Conservation (phyloP, 2,797 vertebrate species). For the Thunnus albacares region DNA sequence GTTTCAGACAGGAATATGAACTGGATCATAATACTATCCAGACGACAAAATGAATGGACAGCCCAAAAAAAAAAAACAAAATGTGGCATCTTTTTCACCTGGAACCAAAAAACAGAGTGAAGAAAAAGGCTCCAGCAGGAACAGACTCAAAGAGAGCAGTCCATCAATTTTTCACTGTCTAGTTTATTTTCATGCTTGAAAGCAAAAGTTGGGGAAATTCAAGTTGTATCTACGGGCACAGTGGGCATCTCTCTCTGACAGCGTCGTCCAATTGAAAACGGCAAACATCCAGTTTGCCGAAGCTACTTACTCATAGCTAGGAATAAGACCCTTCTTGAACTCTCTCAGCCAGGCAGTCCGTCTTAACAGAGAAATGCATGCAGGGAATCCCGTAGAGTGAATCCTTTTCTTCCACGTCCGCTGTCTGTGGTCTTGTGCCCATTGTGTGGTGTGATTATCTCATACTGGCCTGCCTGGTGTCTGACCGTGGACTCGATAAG, state of each 20-base stretch:
- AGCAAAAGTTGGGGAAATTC: conserved; percentile 30
- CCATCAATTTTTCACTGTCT: conserved; percentile 31
- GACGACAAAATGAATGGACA: neutral
- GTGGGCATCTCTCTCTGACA: conserved; percentile 44
- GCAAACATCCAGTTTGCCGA: conserved; percentile 55
- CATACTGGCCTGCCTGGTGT: conserved; percentile 67
- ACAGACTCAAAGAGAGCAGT: conserved; percentile 11
- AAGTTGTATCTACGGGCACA: conserved; percentile 16
- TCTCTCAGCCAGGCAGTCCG: conserved; percentile 40
- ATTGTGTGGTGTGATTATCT: conserved; percentile 79
- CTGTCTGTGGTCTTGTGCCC: conserved; percentile 70
- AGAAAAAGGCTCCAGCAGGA: neutral
- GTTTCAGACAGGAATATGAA: neutral
- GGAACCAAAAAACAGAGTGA: neutral
- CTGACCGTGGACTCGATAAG: conserved; percentile 75
- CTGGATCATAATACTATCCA: neutral
- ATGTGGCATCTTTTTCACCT: conserved; percentile 17
- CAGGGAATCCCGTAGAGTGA: conserved; percentile 65
- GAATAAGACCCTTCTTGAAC: conserved; percentile 63
- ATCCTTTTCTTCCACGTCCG: conserved; percentile 61
- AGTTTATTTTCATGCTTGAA: conserved; percentile 48
- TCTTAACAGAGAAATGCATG: conserved; percentile 59
- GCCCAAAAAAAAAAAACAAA: neutral
- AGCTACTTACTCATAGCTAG: conserved; percentile 39
- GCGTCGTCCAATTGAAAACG: conserved; percentile 52